Base-by-base conservation (phyloP, 1,140 invertebrate species). In the Panonychus citri region DNA sequence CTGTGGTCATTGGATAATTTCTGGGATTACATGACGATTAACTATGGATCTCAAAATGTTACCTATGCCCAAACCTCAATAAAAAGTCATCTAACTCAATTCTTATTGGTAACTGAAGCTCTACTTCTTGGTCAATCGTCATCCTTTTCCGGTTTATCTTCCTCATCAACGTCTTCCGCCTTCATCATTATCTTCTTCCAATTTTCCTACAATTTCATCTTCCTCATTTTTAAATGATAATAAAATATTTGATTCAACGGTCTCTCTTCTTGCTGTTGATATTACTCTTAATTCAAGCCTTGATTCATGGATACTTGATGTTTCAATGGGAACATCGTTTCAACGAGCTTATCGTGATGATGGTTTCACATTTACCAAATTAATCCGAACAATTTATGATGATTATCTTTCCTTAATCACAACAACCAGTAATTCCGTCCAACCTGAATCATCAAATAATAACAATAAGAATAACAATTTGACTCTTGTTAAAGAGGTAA, bases 191-290 rank as follows among this genome's bases (percentile, higher is more conserved):
- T 34, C 24, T 4, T 54, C 50, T 53, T 26, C 56, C 4, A n/a
- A n/a, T n/a, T n/a, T n/a, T n/a, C n/a, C n/a, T n/a, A n/a, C n/a
- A n/a, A n/a, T n/a, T 10, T 34, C 24, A 8, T 54, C 50, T 53
- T 26, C 56, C 4, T 48, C 50, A 15, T 54, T 57, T 50, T 46
- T 19, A n/a, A 19, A 46, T 21, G 8, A 43, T n/a, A 5, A 43
- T 0, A 17, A 43, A 17, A 17, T 21, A 19, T 46, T 21, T 46
- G 43, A 46, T 10, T 4, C 5, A 46, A 46, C 68, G 56, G 69
- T 68, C 57, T 67, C 69, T 55, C 52, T 69, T 21, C 53, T 70
- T 25, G 62, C 62, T 0, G 43, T 68, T 42, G 64, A 68, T 27
- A 28, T 67, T 10, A 60, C 67, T 26, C 64, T 69, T 39, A 66